Percentiles rank a stretch among this genome's conserved stretches.
Conservation (phyloP, 2,797 vertebrate genomes). For the Lateolabrax maculatus region DNA sequence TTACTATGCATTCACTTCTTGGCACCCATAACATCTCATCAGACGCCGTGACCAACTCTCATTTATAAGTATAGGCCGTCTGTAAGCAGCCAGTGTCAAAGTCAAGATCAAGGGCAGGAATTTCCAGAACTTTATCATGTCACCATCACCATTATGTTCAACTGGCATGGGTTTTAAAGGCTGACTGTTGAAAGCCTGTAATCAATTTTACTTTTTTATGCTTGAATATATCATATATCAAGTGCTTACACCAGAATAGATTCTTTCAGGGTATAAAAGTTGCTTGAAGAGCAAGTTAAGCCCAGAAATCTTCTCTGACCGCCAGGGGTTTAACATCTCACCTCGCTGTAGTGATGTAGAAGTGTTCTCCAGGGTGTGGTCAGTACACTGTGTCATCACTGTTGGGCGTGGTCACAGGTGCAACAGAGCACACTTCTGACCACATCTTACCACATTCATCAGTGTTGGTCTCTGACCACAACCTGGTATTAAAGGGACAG, state of each 20-base stretch:
- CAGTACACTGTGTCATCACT: background rate
- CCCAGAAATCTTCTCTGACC: background rate
- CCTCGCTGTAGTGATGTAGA: background rate
- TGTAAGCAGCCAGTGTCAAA: slow-evolving; percentile 7
- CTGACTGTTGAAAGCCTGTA: background rate
- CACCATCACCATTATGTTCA: slow-evolving; percentile 9
- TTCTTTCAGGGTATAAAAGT: background rate
- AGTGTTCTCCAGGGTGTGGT: background rate
- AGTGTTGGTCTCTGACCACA: too few species aligned
- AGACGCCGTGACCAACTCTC: slow-evolving; percentile 17
- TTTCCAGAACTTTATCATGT: slow-evolving; percentile 31
- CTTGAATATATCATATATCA: too few species aligned
- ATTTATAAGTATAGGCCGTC: slow-evolving; percentile 15
- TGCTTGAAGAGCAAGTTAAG: background rate
- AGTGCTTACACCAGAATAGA: background rate
- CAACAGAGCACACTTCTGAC: too few species aligned
- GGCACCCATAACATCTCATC: slow-evolving; percentile 44
- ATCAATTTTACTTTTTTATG: background rate
- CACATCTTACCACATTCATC: too few species aligned
- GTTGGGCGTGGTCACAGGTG: background rate
- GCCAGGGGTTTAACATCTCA: background rate
- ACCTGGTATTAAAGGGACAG: too few species aligned
- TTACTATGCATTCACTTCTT: slow-evolving; percentile 48
- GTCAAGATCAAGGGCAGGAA: slow-evolving; percentile 33
- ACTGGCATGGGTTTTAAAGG: background rate